phyloP scores from a whole-genome alignment of 2,888 invertebrate species.

The Clepsis dumicolana region DNA sequence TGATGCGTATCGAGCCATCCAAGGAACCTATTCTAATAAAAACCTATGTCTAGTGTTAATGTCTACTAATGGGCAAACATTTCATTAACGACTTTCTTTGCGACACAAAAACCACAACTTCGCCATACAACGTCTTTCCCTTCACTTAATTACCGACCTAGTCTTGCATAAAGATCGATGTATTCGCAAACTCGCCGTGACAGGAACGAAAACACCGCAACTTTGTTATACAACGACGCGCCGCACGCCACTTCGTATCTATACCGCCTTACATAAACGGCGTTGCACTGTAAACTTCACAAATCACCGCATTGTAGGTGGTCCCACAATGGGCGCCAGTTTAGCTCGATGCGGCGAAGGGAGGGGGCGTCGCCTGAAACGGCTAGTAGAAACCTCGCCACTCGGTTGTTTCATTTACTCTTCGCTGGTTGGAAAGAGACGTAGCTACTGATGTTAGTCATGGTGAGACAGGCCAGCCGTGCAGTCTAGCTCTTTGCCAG shows the following conservation, averaged over 20 bases:
- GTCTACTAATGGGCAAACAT: slow-evolving; percentile 15
- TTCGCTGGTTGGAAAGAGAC: not conserved
- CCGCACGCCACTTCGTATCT: not conserved
- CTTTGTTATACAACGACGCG: slow-evolving; percentile 8
- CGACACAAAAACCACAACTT: not conserved
- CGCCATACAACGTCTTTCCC: not conserved
- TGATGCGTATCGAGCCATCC: slow-evolving; percentile 15
- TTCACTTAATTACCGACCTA: not conserved
- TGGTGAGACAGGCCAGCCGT: not conserved
- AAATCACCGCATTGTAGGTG: slow-evolving; percentile 50
- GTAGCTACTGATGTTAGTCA: not conserved
- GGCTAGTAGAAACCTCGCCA: not conserved
- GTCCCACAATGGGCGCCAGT: slow-evolving; percentile 75
- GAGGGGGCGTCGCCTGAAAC: slow-evolving; percentile 46
- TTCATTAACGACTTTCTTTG: not conserved
- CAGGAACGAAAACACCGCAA: not conserved
- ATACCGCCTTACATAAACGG: slow-evolving; percentile 20
- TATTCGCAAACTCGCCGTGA: not conserved
- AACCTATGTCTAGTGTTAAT: slow-evolving; percentile 10
- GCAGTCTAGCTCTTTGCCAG: slow-evolving; percentile 55
- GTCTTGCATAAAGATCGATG: slow-evolving; percentile 9
- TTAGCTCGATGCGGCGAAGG: slow-evolving; percentile 57
- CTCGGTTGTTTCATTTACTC: not conserved
- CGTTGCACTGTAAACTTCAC: slow-evolving; percentile 28
- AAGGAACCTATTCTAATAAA: slow-evolving; percentile 16